Base-by-base conservation (phyloP, 2,797 vertebrate genomes). In the Molossus molossus region DNA sequence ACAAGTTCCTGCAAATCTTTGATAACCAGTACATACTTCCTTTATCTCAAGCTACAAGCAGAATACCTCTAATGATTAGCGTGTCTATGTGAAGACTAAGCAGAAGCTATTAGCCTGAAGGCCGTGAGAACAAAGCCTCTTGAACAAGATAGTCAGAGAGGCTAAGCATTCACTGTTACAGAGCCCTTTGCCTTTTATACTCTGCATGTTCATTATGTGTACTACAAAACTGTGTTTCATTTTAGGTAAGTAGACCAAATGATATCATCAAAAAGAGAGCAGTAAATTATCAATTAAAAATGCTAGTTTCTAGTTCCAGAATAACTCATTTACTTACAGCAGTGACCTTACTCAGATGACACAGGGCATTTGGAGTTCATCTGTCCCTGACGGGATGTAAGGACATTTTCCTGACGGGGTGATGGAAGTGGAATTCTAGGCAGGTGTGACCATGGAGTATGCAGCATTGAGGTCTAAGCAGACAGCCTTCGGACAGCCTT, bases 191-290 rank as follows among this genome's bases (percentile, higher is more conserved):
- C 37, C 55, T 82, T 81, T 33, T n/a, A 29, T 27, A 33, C 10
- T 70, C 2, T 58, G 67, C 17, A 6, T 57, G 9, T 73, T 75
- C 69, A n/a, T 67, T 40, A 5, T 62, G 9, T 64, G 37, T 72
- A 58, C 27, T 65, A 48, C 64, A 73, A 87, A 45, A 48, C 13
- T 14, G 3, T 12, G 33, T 10, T 67, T 13, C 75, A 48, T 60
- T 88, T 90, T 55, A 86, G 50, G 10, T 53, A 45, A 67, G 29
- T 57, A 62, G 33, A 87, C 60, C 70, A 79, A 92, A 96, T 67
- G 33, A 48, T 27, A 37, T 2, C 29, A 50, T 73, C 37, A 62
- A 62, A 92, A 73, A 50, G 45, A 94, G n/a, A 82, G 45, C 1
- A 15, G 25, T 57, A 48, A 58, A 50, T 60, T 60, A 64, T 11